Evolutionary conservation across 2,113 vertebrate species (phyloP), one percentile per base, ranked within the genome.

Genomic region (Pogona vitticeps): DNA sequence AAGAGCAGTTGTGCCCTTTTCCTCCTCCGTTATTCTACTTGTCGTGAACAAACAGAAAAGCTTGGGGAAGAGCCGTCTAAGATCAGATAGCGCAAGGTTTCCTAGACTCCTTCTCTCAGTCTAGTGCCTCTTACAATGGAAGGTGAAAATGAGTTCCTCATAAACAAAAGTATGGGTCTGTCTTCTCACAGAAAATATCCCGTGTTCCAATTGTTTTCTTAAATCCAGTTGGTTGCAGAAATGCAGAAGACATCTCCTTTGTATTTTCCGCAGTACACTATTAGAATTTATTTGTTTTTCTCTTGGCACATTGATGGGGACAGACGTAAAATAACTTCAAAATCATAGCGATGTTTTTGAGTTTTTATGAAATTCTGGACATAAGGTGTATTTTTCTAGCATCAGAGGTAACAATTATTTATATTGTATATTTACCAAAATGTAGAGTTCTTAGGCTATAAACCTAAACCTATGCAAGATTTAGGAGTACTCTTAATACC

Each of bases 141-240:
- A 46, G 75, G 80, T 76, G 52, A 91, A 88, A 78, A 42, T 2
- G 12, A 23, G n/a, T 28, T 75, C 77, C 5, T 87, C 26, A 72
- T 83, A 81, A 79, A 58, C 10, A 33, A 80, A 84, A 82, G 5
- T 52, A 80, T 88, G 17, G 0, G 88, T 90, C n/a, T 58, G n/a
- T 40, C n/a, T 67, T 86, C 40, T 63, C 84, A 38, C 59, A 42
- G 31, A 36, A 6, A 36, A 28, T 76, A 38, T 58, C 36, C 76
- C 23, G 5, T 0, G 7, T 2, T 83, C 90, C 42, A 82, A 1
- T 13, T 72, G 2, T 1, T 10, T 23, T 38, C 71, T 80, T 83
- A 36, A 28, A 80, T 42, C 18, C 70, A 33, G 2, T 42, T 87
- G 84, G 9, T 33, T 87, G 70, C 33, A 75, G 6, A 83, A 7